These are phyloP conservation scores for Lysiphlebus fabarum DNA, from an alignment of 1,140 invertebrate genomes.

Conservation along the genomic window DNA sequence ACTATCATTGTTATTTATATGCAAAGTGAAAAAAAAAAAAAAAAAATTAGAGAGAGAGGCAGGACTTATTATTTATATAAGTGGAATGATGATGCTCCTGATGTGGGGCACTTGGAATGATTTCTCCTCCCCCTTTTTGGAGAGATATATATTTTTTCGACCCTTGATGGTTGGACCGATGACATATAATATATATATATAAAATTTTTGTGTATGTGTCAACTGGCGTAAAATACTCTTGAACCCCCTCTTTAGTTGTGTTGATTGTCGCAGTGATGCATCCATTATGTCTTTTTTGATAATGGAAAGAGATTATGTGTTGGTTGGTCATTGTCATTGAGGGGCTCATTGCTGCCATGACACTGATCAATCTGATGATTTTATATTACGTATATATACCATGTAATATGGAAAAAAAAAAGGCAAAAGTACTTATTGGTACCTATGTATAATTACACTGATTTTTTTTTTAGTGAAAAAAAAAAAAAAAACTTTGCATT, in stretches of 20 bases:
- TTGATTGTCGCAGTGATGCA: conserved; percentile 45
- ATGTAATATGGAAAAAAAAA: conserved; percentile 5
- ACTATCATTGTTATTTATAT: too few relatives aligned
- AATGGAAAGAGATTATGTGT: conserved; percentile 54
- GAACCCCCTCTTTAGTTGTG: conserved; percentile 18
- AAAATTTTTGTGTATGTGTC: neutral
- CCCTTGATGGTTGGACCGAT: neutral
- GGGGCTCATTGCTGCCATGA: conserved; percentile 50
- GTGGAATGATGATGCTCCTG: neutral
- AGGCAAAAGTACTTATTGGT: too few relatives aligned
- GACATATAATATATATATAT: conserved; percentile 5
- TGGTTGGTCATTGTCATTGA: conserved; percentile 54
- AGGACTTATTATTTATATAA: neutral
- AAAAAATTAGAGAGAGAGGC: too few relatives aligned
- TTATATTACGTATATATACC: conserved; percentile 6
- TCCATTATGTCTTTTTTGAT: conserved; percentile 51
- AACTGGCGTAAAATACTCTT: conserved; percentile 36
- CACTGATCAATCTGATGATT: conserved; percentile 42
- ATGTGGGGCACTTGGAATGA: too few relatives aligned
- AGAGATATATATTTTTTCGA: too few relatives aligned
- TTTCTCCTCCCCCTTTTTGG: too few relatives aligned
- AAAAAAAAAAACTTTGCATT: too few relatives aligned
- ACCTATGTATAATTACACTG: too few relatives aligned
- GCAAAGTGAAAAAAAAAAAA: neutral
- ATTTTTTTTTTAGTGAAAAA: too few relatives aligned